These are phyloP conservation scores for Chaetodon auriga DNA, from an alignment of 2,113 vertebrate genomes.

Conservation along the genomic window DNA sequence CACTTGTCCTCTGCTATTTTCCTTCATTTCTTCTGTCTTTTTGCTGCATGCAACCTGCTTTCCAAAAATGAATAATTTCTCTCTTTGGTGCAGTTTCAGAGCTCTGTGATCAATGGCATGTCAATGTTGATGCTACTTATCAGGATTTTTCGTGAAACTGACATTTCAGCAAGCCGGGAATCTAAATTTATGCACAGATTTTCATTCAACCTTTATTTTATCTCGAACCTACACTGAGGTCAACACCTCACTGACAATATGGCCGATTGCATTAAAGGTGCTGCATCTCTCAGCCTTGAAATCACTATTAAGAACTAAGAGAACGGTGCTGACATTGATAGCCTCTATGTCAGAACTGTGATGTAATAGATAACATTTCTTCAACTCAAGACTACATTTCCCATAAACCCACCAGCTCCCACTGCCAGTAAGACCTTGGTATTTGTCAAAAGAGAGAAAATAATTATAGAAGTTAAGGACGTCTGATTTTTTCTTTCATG, in stretches of 20 bases:
- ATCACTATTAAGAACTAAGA: not conserved
- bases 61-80: not conserved
- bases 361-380: not conserved
- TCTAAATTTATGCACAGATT: not conserved
- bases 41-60: conserved; percentile 49
- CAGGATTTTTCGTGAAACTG: not conserved
- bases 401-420: not conserved
- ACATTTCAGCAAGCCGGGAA: not conserved
- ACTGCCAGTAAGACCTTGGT: not conserved
- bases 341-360: not conserved
- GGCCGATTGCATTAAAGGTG: not conserved
- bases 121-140: not conserved
- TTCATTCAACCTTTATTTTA: not conserved
- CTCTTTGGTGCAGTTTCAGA: conserved; percentile 28
- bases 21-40: conserved; percentile 4
- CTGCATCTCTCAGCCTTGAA: conserved; percentile 5
- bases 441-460: conserved; percentile 5
- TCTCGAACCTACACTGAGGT: no score
- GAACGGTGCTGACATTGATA: not conserved
- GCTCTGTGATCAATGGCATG: conserved; percentile 51
- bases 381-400: not conserved
- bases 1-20: not conserved
- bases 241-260: no score
- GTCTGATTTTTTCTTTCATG: not conserved
- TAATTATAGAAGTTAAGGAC: not conserved